Evolutionary conservation across 1,140 invertebrate species (phyloP), one percentile per base, ranked within the genome.

Genomic region (Brachionus manjavacas): DNA sequence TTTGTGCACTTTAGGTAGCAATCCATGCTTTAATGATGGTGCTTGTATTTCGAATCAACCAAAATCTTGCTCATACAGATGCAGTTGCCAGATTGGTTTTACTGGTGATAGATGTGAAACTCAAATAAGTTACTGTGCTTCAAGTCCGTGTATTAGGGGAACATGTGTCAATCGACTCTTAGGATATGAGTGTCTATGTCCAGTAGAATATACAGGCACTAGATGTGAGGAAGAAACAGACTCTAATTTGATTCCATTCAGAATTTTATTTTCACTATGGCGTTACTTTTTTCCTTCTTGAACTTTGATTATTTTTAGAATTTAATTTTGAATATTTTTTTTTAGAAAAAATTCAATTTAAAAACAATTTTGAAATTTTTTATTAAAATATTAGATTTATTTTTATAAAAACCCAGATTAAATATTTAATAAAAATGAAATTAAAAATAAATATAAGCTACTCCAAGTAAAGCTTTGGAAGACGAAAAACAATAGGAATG

Each of bases 1-100:
- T 20, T 35, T 68, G 11, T 83, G 81, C 20, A 16, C 14, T 31
- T 3, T 39, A 16, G 79, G 79, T 3, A 68, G 39, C 11, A 72
- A 76, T 66, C 68, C 83, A 14, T 84, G 83, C 74, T 46, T 84
- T 1, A 84, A 84, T 35, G 66, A 78, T 66, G 83, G 83, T 43
- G 3, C 14, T 16, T 84, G 83, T 43, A 78, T 84, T n/a, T 81
- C 79, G 14, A 60, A 20, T 64, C 79, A 81, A 46, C 79, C 79
- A 60, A 81, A 43, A 6, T 64, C 79, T 12, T 81, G 79, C 35
- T 84, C 81, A 11, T 76, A 31, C 20, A 49, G 68, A 55, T 84
- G 83, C 43, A n/a, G 12, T 41, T 84, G 83, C 39, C 43, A 64
- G 43, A 14, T 23, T 14, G 70, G 70, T 64, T 84, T 84, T n/a